Evolutionary conservation across 1,140 invertebrate species (phyloP).

Genomic region (Drosophila rhopaloa): DNA sequence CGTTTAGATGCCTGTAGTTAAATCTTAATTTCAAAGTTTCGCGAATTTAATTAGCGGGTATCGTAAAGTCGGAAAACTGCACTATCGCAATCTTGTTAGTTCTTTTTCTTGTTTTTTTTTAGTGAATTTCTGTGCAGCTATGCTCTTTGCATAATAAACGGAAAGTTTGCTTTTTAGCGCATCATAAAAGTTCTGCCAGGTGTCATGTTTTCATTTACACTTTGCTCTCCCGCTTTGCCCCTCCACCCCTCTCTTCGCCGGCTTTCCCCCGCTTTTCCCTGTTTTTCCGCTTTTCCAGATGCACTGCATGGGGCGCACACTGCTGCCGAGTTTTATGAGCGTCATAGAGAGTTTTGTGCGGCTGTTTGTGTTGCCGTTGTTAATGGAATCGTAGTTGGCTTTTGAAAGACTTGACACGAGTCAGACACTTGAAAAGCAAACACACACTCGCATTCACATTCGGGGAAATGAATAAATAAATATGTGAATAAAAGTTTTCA

Average conservation of each 20-base stretch:
- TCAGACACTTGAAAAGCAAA: conserved; percentile 48
- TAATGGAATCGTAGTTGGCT: conserved; percentile 40
- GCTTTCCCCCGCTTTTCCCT: conserved; percentile 7
- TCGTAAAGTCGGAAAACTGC: conserved; percentile 9
- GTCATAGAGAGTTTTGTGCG: conserved; percentile 27
- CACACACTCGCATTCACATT: conserved; percentile 16
- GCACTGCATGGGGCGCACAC: conserved; percentile 32
- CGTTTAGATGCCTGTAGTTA: no score
- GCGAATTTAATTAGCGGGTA: conserved; percentile 2
- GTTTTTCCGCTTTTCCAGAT: conserved; percentile 17
- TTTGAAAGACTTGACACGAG: conserved; percentile 48
- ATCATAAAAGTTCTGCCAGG: conserved; percentile 74
- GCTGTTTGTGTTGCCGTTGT: conserved; percentile 21
- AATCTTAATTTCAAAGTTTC: not conserved
- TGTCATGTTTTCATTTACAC: conserved; percentile 83
- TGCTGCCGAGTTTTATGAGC: conserved; percentile 49
- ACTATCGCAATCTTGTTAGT: conserved; percentile 20
- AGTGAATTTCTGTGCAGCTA: conserved; percentile 23
- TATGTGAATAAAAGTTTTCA: conserved; percentile 53
- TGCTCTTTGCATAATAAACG: conserved; percentile 64
- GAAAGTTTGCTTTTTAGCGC: conserved; percentile 70
- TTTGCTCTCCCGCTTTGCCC: conserved; percentile 40
- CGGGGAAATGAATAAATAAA: conserved; percentile 39
- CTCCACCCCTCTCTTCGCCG: not conserved
- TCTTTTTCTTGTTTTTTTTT: conserved; percentile 8